phyloP scores from a whole-genome alignment of 2,888 invertebrate genomes.

The Philaethria dido region DNA sequence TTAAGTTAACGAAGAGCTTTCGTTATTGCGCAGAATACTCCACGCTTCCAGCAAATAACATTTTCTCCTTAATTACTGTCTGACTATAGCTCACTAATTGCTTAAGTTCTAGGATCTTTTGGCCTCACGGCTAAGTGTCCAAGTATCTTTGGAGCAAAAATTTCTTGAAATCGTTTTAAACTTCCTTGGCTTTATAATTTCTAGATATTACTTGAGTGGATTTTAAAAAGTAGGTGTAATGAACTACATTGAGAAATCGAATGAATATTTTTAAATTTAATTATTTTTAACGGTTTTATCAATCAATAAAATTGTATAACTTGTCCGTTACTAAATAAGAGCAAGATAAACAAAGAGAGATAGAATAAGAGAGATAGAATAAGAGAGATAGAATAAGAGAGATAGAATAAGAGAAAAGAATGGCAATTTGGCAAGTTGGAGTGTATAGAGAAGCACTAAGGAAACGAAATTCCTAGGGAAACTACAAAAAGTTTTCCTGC shows the following conservation, averaged over 20 bases:
- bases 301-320: too few relatives aligned
- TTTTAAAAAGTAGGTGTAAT: conserved; percentile 18
- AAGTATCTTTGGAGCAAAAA: conserved; percentile 77
- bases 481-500: too few relatives aligned
- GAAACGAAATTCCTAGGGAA: too few relatives aligned
- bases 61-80: conserved; percentile 81
- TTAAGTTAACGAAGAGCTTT: conserved; percentile 72
- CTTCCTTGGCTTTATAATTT: conserved; percentile 67
- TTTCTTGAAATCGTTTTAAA: conserved; percentile 73
- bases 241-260: not conserved
- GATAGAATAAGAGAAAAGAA: too few relatives aligned
- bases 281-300: too few relatives aligned
- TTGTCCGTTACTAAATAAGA: too few relatives aligned
- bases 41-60: conserved; percentile 80
- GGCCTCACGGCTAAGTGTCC: conserved; percentile 74
- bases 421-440: too few relatives aligned
- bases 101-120: conserved; percentile 81
- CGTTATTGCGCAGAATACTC: conserved; percentile 80
- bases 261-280: not conserved
- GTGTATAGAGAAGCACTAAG: too few relatives aligned
- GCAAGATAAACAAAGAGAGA: too few relatives aligned
- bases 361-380: too few relatives aligned
- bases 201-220: conserved; percentile 49
- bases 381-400: too few relatives aligned
- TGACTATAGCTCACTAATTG: conserved; percentile 81